These are phyloP conservation scores for Centroberyx gerrardi DNA, from an alignment of 2,797 vertebrate species.

Conservation along the genomic window DNA sequence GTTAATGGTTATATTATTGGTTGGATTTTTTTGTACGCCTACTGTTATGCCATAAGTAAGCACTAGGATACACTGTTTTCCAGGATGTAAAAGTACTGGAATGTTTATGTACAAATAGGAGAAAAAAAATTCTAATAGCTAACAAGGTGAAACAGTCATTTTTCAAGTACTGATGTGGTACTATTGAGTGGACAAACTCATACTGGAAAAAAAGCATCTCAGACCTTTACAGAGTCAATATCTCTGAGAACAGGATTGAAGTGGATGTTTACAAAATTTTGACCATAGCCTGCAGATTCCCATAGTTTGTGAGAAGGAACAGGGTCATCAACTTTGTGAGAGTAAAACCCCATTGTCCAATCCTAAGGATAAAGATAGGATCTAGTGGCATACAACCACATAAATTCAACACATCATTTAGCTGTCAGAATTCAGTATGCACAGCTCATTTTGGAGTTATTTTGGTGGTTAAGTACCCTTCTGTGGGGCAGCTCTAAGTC, in stretches of 20 bases:
- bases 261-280: neutral
- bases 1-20: too few relatives aligned
- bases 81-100: too few relatives aligned
- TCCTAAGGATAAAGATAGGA: slow-evolving; percentile 17
- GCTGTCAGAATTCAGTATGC: slow-evolving; percentile 40
- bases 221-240: neutral
- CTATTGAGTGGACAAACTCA: neutral
- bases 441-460: slow-evolving; percentile 39
- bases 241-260: neutral
- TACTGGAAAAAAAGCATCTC: neutral
- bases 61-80: too few relatives aligned
- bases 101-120: too few relatives aligned
- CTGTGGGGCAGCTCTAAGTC: slow-evolving; percentile 22
- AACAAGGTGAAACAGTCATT: too few relatives aligned
- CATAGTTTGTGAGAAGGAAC: slow-evolving; percentile 12
- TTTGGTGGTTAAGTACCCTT: slow-evolving; percentile 26
- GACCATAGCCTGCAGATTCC: neutral
- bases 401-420: slow-evolving; percentile 46
- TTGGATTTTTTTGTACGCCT: too few relatives aligned
- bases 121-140: too few relatives aligned
- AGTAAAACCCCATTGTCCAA: neutral
- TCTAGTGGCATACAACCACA: neutral
- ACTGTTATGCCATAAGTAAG: too few relatives aligned
- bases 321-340: slow-evolving; percentile 6
- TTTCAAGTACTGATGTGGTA: too few relatives aligned